These are phyloP conservation scores for Elaeidobius kamerunicus DNA, from an alignment of 2,888 invertebrate genomes.

Conservation along the genomic window DNA sequence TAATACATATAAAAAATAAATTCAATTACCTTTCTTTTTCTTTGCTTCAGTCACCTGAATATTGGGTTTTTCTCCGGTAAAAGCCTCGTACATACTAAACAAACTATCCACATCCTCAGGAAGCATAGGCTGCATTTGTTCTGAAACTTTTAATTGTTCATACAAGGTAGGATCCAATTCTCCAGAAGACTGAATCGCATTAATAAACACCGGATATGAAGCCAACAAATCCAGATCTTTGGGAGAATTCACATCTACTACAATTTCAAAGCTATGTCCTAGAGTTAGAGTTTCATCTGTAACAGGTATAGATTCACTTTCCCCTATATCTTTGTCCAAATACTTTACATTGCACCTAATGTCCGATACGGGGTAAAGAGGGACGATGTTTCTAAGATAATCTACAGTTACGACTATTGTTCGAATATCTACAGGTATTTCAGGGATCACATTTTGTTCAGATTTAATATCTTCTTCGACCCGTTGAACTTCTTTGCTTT, in stretches of 20 bases:
- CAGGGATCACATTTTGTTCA: neutral
- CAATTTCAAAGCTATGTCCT: constrained; percentile 31
- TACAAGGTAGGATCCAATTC: constrained; percentile 34
- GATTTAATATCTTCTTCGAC: neutral
- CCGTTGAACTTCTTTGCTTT: neutral
- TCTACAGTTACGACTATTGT: constrained; percentile 28
- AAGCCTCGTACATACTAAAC: constrained; percentile 40
- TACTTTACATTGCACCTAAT: constrained; percentile 36
- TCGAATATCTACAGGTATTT: constrained; percentile 16
- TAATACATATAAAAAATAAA: too few relatives aligned
- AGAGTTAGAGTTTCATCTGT: constrained; percentile 32
- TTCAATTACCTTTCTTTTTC: constrained; percentile 21
- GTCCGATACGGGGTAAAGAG: constrained; percentile 37
- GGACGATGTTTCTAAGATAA: constrained; percentile 24
- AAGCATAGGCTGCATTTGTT: constrained; percentile 3
- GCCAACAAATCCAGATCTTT: constrained; percentile 35
- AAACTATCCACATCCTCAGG: constrained; percentile 35
- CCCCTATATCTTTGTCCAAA: constrained; percentile 34
- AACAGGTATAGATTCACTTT: constrained; percentile 34
- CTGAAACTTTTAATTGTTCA: constrained; percentile 32
- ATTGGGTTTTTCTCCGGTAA: constrained; percentile 34
- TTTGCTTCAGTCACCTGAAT: constrained; percentile 27
- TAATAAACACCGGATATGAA: constrained; percentile 36
- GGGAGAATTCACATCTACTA: constrained; percentile 28
- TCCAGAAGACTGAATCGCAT: constrained; percentile 37